These are phyloP conservation scores for Halichoeres trimaculatus DNA, from an alignment of 2,113 vertebrate genomes.

Conservation along the genomic window DNA sequence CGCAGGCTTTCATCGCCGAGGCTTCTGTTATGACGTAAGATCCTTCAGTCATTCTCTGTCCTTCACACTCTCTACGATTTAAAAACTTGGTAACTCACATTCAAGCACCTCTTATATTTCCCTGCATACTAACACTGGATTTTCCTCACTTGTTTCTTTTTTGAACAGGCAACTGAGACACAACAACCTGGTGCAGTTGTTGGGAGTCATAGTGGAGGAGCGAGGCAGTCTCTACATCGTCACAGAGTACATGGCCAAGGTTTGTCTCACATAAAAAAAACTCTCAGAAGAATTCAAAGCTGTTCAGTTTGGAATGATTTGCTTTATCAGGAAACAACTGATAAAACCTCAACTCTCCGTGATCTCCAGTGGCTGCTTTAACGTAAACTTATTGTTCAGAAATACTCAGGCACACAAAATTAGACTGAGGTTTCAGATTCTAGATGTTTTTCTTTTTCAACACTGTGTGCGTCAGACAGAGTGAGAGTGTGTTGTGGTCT, in stretches of 20 bases:
- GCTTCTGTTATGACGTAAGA: conserved; percentile 98
- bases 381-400: too few species aligned
- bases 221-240: conserved; percentile 95
- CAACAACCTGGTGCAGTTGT: conserved; percentile 95
- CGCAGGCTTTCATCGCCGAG: conserved; percentile 96
- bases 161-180: conserved; percentile 90
- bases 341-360: too few species aligned
- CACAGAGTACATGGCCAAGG: conserved; percentile 99
- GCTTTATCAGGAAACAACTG: too few species aligned
- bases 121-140: not conserved
- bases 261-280: conserved; percentile 69
- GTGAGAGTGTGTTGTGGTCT: too few species aligned
- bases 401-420: too few species aligned
- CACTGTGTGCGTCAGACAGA: too few species aligned
- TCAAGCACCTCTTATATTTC: not conserved
- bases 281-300: too few species aligned
- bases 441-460: too few species aligned
- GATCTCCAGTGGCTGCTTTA: not conserved
- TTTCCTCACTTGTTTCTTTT: not conserved
- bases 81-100: too few species aligned
- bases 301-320: too few species aligned
- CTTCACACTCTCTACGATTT: not conserved
- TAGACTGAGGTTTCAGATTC: too few species aligned
- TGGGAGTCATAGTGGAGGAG: conserved; percentile 96
- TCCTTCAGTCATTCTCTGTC: not conserved